Percentiles rank a stretch among this genome's conserved stretches.
Conservation (phyloP, 30 jellyfish, hydroid and myxozoan species). For the Hydractinia echinata region DNA sequence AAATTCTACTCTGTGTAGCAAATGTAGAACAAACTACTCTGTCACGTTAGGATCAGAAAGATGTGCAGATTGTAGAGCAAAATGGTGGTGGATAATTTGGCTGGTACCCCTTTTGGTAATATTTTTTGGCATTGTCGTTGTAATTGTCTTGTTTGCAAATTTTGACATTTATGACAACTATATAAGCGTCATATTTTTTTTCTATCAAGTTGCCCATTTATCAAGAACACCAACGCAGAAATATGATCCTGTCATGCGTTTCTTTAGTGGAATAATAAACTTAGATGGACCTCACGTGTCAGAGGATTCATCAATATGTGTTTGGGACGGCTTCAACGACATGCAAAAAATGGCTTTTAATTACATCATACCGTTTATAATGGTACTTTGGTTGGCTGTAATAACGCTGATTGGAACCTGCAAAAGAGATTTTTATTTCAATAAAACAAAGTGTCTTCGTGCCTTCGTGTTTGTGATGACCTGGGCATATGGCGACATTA, state of each 20-base stretch:
- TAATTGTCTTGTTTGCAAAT: not conserved
- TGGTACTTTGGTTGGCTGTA: constrained; percentile 1
- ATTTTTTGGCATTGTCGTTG: not conserved
- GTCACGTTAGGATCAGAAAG: constrained; percentile 19
- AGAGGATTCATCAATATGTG: constrained; percentile 3
- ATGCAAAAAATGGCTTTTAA: not conserved
- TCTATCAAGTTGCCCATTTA: not conserved
- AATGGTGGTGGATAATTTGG: not conserved
- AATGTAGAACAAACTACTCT: constrained; percentile 7
- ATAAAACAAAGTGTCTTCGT: not conserved
- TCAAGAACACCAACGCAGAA: not conserved
- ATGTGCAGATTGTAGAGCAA: constrained; percentile 6
- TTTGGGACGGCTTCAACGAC: not conserved
- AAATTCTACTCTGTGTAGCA: constrained; percentile 15
- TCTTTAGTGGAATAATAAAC: not conserved
- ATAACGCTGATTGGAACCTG: not conserved
- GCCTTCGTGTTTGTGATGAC: constrained; percentile 1
- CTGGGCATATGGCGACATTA: not conserved
- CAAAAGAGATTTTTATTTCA: not conserved
- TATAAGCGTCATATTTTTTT: not conserved
- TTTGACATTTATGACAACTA: constrained; percentile 1
- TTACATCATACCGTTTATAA: not conserved
- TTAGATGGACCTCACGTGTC: not conserved
- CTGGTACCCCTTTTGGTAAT: not conserved
- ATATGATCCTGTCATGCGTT: not conserved